Percentiles rank a stretch among this genome's conserved stretches.
Evolutionary conservation across 2,797 vertebrate species (phyloP).

Genomic region (Ctenosaura bakeri): DNA sequence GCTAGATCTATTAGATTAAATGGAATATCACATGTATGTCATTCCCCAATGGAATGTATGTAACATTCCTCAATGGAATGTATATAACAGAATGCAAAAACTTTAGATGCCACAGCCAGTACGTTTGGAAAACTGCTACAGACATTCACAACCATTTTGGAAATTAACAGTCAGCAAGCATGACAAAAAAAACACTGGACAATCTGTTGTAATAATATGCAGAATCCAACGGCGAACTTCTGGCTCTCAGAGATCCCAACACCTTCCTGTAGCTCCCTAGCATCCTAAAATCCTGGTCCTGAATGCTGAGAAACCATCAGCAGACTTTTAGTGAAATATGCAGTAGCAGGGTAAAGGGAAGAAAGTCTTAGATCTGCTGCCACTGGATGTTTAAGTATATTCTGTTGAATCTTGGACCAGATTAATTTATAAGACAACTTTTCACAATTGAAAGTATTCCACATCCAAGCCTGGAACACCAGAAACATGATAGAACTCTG

Average conservation of each 20-base stretch:
- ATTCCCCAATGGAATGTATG: not conserved
- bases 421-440: slow-evolving; percentile 5
- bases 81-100: not conserved
- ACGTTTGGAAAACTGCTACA: not conserved
- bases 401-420: too few relatives aligned
- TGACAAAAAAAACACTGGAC: not conserved
- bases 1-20: not conserved
- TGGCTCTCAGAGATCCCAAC: too few relatives aligned
- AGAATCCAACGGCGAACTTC: too few relatives aligned
- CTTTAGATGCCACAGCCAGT: not conserved
- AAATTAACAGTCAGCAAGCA: not conserved
- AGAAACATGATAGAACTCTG: not conserved
- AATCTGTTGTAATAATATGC: not conserved
- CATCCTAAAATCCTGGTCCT: too few relatives aligned
- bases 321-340: too few relatives aligned
- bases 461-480: not conserved
- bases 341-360: too few relatives aligned
- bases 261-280: too few relatives aligned
- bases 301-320: too few relatives aligned
- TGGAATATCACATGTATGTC: not conserved
- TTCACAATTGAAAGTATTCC: not conserved
- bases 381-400: too few relatives aligned
- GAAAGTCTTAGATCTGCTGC: too few relatives aligned
- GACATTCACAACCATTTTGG: not conserved
- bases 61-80: not conserved